phyloP scores from a whole-genome alignment of 64 coral and sea anemone genomes.

The Astreopora myriophthalma region DNA sequence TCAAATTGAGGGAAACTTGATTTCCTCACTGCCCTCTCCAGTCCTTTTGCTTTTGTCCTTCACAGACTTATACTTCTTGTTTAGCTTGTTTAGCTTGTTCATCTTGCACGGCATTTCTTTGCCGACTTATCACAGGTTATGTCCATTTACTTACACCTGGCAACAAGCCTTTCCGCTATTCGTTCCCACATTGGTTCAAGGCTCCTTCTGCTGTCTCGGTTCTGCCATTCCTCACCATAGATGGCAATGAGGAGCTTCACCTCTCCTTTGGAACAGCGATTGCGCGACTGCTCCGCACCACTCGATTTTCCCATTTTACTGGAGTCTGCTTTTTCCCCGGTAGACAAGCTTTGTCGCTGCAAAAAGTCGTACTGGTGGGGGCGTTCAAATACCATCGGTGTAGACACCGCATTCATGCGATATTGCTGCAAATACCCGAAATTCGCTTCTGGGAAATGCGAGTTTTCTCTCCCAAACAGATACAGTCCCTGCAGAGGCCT shows the following conservation, averaged over 20 bases:
- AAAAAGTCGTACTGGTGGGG: neutral
- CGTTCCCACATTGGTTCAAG: slow-evolving; percentile 54
- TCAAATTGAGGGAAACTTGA: slow-evolving; percentile 22
- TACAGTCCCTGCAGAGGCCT: neutral
- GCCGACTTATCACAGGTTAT: neutral
- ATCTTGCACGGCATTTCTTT: slow-evolving; percentile 15
- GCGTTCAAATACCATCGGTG: neutral
- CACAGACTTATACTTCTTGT: slow-evolving; percentile 36
- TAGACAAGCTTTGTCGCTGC: neutral
- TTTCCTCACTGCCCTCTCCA: slow-evolving; percentile 22
- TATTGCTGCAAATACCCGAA: neutral
- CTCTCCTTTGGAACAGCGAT: slow-evolving; percentile 19
- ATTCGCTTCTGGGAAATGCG: neutral
- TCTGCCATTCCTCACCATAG: slow-evolving; percentile 29
- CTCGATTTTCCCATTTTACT: neutral
- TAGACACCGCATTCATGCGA: neutral
- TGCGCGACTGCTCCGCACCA: neutral
- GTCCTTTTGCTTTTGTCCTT: slow-evolving; percentile 40
- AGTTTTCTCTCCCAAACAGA: neutral
- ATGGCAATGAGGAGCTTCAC: slow-evolving; percentile 25
- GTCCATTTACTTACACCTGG: neutral
- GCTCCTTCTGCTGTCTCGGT: slow-evolving; percentile 20
- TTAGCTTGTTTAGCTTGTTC: slow-evolving; percentile 42
- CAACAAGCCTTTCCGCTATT: neutral
- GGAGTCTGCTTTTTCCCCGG: neutral